Base-by-base conservation (phyloP, 2,113 vertebrate species). In the Connochaetes taurinus region DNA sequence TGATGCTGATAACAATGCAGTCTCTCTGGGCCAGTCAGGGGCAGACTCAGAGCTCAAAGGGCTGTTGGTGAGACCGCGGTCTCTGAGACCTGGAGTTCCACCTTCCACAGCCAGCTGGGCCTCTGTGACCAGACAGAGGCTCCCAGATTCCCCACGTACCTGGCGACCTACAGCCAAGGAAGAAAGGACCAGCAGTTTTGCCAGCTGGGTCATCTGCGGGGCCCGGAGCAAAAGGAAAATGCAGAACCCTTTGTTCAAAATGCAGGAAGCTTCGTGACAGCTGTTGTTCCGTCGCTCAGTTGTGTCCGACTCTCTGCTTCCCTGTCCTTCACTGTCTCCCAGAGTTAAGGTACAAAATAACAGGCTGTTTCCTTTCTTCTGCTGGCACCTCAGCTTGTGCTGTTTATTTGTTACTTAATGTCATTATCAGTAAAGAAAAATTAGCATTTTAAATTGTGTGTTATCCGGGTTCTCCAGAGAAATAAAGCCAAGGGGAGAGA, bases 31-130 rank as follows among this genome's bases (percentile, higher is more conserved):
- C 36, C 86, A 12, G 60, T 31, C 0, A 2, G 50, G 74, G 36
- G 17, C 14, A 2, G 31, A 14, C 58, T 47, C 47, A 15, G 40
- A 76, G 47, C 15, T 45, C 40, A 2, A n/a, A 80, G 53, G 55
- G 15, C 45, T 6, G 6, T 1, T 16, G 3, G 1, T 12, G 12
- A 47, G 21, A 5, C 23, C 43, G 0, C 0, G 11, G 33, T 19
- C 67, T 45, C 31, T 7, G 8, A 81, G 80, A 21, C 33, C 47
- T 50, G 36, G 8, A 1, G 14, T 31, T 85, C 47, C 36, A 27
- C 36, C 57, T 92, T 47, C 87, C 50, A 10, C 60, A 40, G 50
- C 3, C 23, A 14, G 62, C 27, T 43, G 40, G 33, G 31, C 23
- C 45, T 50, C 74, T 31, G 58, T 1, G 14, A 33, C 14, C n/a